Base-by-base conservation (phyloP, 2,888 invertebrate species). In the Macropis europaea region DNA sequence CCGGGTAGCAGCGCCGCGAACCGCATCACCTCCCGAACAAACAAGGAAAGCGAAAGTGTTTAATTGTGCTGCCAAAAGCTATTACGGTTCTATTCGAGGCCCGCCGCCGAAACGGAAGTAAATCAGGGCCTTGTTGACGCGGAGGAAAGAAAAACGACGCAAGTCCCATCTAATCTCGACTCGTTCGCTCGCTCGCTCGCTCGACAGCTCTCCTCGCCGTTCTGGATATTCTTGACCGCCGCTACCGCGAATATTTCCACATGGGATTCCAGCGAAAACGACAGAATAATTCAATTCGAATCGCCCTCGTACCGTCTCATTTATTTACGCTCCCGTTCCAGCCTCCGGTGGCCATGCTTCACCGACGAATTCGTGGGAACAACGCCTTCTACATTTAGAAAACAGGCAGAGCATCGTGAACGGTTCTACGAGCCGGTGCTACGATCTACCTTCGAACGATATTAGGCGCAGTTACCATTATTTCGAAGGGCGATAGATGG, bases 11-110 rank as follows among this genome's bases (percentile, higher is more conserved):
- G 45, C 57, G 61, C 56, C 67, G 45, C 50, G 68, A 61, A 72
- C 71, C 73, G 68, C 73, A 61, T 62, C 62, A 72, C 73, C 68
- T 45, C 53, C 36, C 59, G 32, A 50, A 50, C 30, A 68, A 78
- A 66, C 40, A 64, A 67, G 59, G 61, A 60, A n/a, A 38, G 43
- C 60, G 57, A 57, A 56, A 57, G n/a, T 36, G 11, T 64, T 70
- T 48, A 62, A 73, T 73, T 70, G 47, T 64, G 54, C 60, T 63
- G 67, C 59, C 63, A 73, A 68, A 61, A 68, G 57, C 52, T 64
- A 57, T 56, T 53, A 40, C 38, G 15, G 42, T 54, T 67, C 54
- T 24, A 34, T 42, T 17, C 43, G 22, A 32, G 34, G 22, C 0
- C 34, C 32, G 15, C 30, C 32, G 45, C 13, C 9, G 22, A 6